Conservation (phyloP, 1,140 invertebrate species). For the Chymomyza costata region DNA sequence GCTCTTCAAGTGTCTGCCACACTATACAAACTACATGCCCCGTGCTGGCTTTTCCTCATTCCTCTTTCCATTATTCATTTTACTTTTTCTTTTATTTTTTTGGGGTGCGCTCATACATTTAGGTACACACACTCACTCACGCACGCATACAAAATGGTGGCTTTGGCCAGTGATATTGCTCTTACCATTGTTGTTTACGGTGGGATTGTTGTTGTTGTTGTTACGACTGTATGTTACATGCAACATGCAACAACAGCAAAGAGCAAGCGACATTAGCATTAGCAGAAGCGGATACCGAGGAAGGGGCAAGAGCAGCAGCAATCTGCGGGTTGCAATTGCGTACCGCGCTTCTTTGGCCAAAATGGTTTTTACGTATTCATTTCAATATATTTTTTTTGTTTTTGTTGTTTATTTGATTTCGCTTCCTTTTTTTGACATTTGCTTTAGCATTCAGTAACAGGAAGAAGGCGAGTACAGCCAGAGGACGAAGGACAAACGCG, state of each 20-base stretch:
- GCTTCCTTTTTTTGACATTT: slow-evolving; percentile 20
- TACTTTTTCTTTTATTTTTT: neutral
- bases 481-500: too few relatives aligned
- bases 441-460: slow-evolving; percentile 36
- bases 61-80: too few relatives aligned
- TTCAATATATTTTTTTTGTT: slow-evolving; percentile 2
- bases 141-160: slow-evolving; percentile 20
- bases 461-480: too few relatives aligned
- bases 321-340: slow-evolving; percentile 58
- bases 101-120: slow-evolving; percentile 8
- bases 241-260: slow-evolving; percentile 27
- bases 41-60: too few relatives aligned
- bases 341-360: slow-evolving; percentile 54
- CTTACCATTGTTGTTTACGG: too few relatives aligned
- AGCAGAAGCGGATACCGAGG: neutral
- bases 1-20: slow-evolving; percentile 34
- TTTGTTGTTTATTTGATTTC: neutral
- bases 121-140: slow-evolving; percentile 2
- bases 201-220: slow-evolving; percentile 16
- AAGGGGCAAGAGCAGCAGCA: slow-evolving; percentile 13
- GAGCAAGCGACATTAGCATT: slow-evolving; percentile 4
- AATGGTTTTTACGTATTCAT: too few relatives aligned
- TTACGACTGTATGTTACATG: slow-evolving; percentile 33
- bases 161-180: too few relatives aligned
- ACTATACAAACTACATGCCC: slow-evolving; percentile 27